These are phyloP conservation scores for Apis laboriosa DNA, from an alignment of 1,140 invertebrate species.

Conservation along the genomic window DNA sequence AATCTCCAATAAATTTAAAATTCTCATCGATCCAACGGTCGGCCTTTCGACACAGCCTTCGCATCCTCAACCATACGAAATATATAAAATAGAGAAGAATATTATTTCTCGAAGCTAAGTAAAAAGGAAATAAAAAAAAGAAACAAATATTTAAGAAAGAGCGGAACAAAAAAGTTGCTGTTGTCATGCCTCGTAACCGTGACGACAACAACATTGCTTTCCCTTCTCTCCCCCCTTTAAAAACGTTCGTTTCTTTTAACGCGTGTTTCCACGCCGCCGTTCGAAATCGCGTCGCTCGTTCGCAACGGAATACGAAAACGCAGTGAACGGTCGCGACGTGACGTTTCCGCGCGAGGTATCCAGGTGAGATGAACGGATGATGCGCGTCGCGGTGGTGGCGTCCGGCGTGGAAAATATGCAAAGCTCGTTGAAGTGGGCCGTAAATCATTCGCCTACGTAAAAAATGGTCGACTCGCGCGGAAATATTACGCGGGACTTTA, in stretches of 20 bases:
- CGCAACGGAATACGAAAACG: background rate
- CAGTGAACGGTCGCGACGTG: background rate
- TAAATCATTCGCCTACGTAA: background rate
- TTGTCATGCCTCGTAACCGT: background rate
- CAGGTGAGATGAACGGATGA: background rate
- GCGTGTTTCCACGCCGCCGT: background rate
- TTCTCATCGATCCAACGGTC: no score
- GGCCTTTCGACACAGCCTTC: no score
- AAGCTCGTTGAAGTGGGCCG: background rate
- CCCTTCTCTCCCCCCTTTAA: background rate
- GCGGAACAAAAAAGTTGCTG: background rate
- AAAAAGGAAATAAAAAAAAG: no score
- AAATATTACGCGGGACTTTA: background rate
- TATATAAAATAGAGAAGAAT: background rate
- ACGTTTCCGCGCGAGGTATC: background rate
- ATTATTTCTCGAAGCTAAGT: background rate
- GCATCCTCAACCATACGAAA: no score
- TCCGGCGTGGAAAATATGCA: constrained; percentile 17
- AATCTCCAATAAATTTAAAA: no score
- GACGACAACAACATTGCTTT: no score
- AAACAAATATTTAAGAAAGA: background rate
- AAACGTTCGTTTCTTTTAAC: background rate
- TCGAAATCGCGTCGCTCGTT: background rate
- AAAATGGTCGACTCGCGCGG: background rate
- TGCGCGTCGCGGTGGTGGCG: background rate